Evolutionary conservation across 92 coral and sea anemone species (phyloP).

Genomic region (Heteractis magnifica): DNA sequence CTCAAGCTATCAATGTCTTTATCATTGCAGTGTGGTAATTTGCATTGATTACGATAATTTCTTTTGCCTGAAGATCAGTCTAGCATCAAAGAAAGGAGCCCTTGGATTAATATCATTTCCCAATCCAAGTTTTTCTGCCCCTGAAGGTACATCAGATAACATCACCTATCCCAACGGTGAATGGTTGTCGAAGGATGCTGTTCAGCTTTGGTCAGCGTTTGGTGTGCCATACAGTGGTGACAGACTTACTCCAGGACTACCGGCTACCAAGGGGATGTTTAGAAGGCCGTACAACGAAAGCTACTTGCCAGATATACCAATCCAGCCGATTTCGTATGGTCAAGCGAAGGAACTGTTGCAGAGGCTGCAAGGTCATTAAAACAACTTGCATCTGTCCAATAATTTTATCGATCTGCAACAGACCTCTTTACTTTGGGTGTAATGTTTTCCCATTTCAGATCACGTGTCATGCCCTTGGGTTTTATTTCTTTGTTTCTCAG

Average conservation of each 20-base stretch:
- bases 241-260: conserved; percentile 85
- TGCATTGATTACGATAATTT: background rate
- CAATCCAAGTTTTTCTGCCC: conserved; percentile 57
- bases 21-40: too few species aligned
- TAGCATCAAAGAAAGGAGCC: conserved; percentile 76
- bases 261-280: conserved; percentile 74
- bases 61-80: conserved; percentile 44
- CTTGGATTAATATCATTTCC: conserved; percentile 76
- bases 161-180: conserved; percentile 68
- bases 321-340: conserved; percentile 87
- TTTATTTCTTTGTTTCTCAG: too few species aligned
- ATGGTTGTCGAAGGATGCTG: conserved; percentile 79
- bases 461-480: too few species aligned
- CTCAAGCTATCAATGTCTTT: too few species aligned
- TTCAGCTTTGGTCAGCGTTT: conserved; percentile 61
- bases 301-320: conserved; percentile 69
- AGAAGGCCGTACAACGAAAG: conserved; percentile 68
- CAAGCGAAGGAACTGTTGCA: conserved; percentile 72
- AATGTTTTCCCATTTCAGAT: too few species aligned
- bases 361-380: conserved; percentile 63
- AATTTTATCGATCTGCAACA: background rate
- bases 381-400: background rate
- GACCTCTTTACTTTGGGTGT: background rate
- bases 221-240: conserved; percentile 64
- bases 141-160: conserved; percentile 48